Base-by-base conservation (phyloP, 2,113 vertebrate species). In the Brachypteracias leptosomus region DNA sequence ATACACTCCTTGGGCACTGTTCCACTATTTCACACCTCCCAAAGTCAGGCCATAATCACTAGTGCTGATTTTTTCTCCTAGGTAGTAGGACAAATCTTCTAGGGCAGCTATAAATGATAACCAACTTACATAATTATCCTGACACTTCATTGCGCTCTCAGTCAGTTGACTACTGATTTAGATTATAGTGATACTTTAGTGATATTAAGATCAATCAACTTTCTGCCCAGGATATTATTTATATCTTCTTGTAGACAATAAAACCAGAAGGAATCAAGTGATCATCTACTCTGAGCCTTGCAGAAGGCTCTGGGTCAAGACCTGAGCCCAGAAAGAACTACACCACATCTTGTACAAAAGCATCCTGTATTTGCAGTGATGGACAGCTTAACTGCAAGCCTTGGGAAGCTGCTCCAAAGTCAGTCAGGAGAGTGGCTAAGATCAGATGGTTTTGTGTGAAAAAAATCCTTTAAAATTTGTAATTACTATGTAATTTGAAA, bases 401-500 rank as follows among this genome's bases (percentile, higher is more conserved):
- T 88, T 67, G 22, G 51, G 38, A 93, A 92, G 79, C 79, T 73
- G 14, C 42, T 80, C 42, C 46, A 66, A 0, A 15, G 38, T 82
- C 94, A 58, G 15, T 47, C 35, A 88, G 44, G 6, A 81, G 28
- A 75, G 31, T 18, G 17, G 36, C 54, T 89, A 55, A 86, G 51
- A 86, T 88, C 25, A 40, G 73, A 81, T 67, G 3, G 33, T 24
- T 91, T 71, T 82, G 14, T 78, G 59, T 18, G 29, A 59, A 87
- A 72, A 87, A 90, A 92, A 80, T 29, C 35, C 38, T 79, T 89
- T 92, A 58, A 46, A 84, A 85, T 95, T 82, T 91, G 47, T 92
- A 93, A 95, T 95, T 92, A 89, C 66, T 78, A 29, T 92, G 76
- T 88, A 90, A 95, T 97, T 94, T 92, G 58, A 94, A 96, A 82